Evolutionary conservation across 2,113 vertebrate genomes (phyloP), one percentile per base, ranked within the genome.

Genomic region (Dasyurus viverrinus): DNA sequence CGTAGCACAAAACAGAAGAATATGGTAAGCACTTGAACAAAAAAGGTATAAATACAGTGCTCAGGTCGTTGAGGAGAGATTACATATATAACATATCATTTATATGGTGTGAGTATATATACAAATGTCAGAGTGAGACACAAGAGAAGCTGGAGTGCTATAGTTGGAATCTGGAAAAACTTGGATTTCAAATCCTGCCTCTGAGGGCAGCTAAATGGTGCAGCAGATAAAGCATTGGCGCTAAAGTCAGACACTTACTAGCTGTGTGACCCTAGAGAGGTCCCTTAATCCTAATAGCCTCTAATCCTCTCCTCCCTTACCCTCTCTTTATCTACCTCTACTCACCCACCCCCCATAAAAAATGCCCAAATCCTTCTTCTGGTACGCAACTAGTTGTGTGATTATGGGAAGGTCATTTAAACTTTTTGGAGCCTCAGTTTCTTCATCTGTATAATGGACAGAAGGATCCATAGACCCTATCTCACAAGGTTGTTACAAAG

Each of bases 221-320:
- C 68, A n/a, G 93, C 93, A 55, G 89, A 93, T 47, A 84, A 91
- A 94, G 91, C 92, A 27, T 76, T 96, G 96, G 94, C 93, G 94
- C 47, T 93, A 84, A 47, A 93, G 93, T 96, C 94, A 95, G 54
- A 55, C 54, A 24, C 24, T 55, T 55, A 54, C 19, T 54, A 54
- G 23, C 54, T 54, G 54, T 54, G 54, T 54, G 23, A 54, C 22
- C 24, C 54, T 55, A 25, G 24, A 25, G 6, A 55, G 8, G 7
- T 7, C 1, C 1, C 54, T 54, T 54, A 26, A 55, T 9, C 92
- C 91, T 92, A 90, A 76, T 50, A 68, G 11, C n/a, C 24, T 12
- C 53, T 54, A n/a, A 27, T 30, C 47, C 30, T 30, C 0, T 7
- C 25, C 84, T 22, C 27, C n/a, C 57, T 11, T 10, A 52, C 1